Evolutionary conservation across 2,113 vertebrate species (phyloP), one percentile per base, ranked within the genome.

Genomic region (Pachypanchax playfairii): DNA sequence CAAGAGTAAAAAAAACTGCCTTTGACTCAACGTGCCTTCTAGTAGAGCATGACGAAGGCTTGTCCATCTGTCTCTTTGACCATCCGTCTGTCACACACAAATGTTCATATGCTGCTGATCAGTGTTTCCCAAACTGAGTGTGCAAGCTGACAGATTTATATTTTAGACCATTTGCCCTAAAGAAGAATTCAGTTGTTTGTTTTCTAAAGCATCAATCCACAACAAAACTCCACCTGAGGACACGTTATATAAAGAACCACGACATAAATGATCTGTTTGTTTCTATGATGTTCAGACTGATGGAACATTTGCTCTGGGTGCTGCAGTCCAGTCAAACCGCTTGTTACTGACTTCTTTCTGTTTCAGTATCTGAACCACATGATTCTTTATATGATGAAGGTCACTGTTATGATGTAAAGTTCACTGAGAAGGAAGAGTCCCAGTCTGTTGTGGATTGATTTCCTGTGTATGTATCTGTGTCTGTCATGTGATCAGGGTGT

Each of bases 391-490:
- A 14, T 80, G 54, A 75, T 55, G 38, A 48, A 68, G 76, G 58
- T 58, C 65, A 60, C 21, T 73, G 59, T 80, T 74, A 61, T 77
- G 56, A 61, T 73, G 52, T 76, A 82, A 63, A 80, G 81, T 71
- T 76, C 76, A 63, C 35, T 29, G 35, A 43, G 64, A 62, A 69
- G 28, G n/a, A 70, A 55, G 65, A 71, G 29, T 22, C 17, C 25
- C 18, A 26, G 26, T 47, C 46, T 52, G 44, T 38, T 29, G 12
- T 46, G 43, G 47, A 5, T 56, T 17, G 38, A 38, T 43, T 12
- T 3, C 38, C 17, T 13, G 22, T 25, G 18, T 35, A 28, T 31
- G 43, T 21, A 46, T n/a, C n/a, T 31, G 65, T 48, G 56, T 57
- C 14, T 26, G 18, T 20, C 5, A 25, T 47, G 67, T 39, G 48